Percentiles rank a stretch among this genome's conserved stretches.
Conservation (phyloP, 2,113 vertebrate species). For the Actenoides hombroni region DNA sequence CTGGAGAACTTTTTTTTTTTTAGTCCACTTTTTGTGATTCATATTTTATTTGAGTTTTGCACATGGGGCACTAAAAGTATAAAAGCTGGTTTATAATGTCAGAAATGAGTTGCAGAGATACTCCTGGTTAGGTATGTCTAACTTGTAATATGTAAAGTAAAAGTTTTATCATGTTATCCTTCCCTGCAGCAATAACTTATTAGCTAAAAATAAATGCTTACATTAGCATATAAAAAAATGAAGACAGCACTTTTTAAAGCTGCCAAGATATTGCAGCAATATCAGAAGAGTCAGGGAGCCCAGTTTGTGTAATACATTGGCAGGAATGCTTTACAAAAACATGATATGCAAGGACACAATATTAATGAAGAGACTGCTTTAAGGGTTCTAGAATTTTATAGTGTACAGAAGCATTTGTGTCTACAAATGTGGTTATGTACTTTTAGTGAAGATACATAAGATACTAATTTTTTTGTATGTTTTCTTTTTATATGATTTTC, state of each 20-base stretch:
- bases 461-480: not conserved
- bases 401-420: not conserved
- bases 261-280: not conserved
- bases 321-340: not conserved
- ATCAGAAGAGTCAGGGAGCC: not conserved
- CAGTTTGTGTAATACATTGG: not conserved
- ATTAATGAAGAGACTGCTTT: not conserved
- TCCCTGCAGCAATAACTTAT: not conserved
- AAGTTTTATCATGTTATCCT: not conserved
- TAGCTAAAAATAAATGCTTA: not conserved
- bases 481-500: not conserved
- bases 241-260: not conserved
- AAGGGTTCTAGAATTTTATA: not conserved
- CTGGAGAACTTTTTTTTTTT: not conserved
- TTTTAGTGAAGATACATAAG: not conserved
- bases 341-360: fast-evolving
- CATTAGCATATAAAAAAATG: not conserved
- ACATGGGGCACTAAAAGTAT: not conserved
- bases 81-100: not conserved
- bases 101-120: not conserved
- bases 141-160: not conserved
- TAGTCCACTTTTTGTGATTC: not conserved
- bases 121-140: not conserved
- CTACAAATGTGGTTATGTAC: not conserved
- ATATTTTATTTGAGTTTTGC: not conserved